Conservation (phyloP, 2,797 vertebrate species). For the Botia kubotai region DNA sequence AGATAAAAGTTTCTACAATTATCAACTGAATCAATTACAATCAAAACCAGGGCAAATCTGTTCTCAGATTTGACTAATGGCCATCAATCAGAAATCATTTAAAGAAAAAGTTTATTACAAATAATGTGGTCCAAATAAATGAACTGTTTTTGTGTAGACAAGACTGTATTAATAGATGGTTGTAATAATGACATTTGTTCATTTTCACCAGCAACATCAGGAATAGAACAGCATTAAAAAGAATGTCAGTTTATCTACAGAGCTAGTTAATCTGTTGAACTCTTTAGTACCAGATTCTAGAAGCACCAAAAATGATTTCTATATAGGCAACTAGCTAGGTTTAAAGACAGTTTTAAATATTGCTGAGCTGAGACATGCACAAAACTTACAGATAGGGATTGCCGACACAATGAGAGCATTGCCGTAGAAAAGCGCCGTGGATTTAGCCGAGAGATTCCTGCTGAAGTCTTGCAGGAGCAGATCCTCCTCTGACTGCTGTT, state of each 20-base stretch:
- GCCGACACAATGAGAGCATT: slow-evolving; percentile 97
- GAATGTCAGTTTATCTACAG: too few relatives aligned
- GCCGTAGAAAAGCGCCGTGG: slow-evolving; percentile 93
- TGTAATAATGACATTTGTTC: too few relatives aligned
- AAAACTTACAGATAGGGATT: slow-evolving; percentile 94
- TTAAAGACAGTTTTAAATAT: neutral
- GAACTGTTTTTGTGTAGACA: too few relatives aligned
- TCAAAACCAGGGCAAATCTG: neutral
- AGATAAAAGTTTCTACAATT: neutral
- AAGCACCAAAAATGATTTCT: neutral
- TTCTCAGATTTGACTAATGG: too few relatives aligned
- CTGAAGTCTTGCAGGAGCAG: slow-evolving; percentile 97
- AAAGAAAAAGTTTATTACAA: too few relatives aligned
- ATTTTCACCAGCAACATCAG: too few relatives aligned
- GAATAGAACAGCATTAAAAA: too few relatives aligned
- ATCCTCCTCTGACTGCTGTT: slow-evolving; percentile 96
- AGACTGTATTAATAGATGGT: too few relatives aligned
- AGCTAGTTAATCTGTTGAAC: too few relatives aligned
- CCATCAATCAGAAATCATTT: neutral
- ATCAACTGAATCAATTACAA: neutral
- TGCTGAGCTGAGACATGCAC: neutral
- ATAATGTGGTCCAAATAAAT: too few relatives aligned
- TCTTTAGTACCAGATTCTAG: too few relatives aligned
- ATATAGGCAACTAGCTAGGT: neutral
- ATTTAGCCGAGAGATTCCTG: slow-evolving; percentile 94